These are phyloP conservation scores for Elgaria multicarinata DNA, from an alignment of 2,113 vertebrate genomes.

Conservation along the genomic window DNA sequence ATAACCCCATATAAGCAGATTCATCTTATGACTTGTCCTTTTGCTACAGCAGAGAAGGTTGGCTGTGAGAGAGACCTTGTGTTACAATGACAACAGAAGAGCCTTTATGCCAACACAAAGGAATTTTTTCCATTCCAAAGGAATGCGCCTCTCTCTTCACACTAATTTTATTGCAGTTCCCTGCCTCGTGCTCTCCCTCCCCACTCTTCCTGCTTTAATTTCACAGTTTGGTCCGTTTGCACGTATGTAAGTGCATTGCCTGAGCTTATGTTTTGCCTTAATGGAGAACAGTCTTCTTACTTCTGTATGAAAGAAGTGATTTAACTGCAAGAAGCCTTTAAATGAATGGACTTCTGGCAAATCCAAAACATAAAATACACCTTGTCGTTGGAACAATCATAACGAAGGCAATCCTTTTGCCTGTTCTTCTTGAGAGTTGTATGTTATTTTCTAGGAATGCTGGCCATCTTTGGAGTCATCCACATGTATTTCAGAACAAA, in stretches of 20 bases:
- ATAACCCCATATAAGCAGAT: neutral
- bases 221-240: neutral
- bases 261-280: neutral
- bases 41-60: slow-evolving; percentile 6
- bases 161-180: neutral
- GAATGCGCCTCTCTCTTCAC: neutral
- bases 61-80: slow-evolving; percentile 43
- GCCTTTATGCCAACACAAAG: slow-evolving; percentile 36
- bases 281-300: neutral
- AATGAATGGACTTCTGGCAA: slow-evolving; percentile 9
- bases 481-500: neutral
- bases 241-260: neutral
- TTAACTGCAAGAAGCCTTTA: slow-evolving; percentile 12
- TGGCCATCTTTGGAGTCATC: neutral
- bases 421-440: neutral
- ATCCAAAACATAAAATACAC: neutral
- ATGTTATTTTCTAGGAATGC: neutral
- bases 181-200: neutral
- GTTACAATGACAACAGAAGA: slow-evolving; percentile 47
- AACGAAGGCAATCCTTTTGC: neutral
- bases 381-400: neutral
- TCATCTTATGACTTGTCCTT: slow-evolving; percentile 32
- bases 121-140: neutral
- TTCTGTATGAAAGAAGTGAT: neutral
- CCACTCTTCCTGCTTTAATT: neutral